Evolutionary conservation across 2,888 invertebrate species (phyloP).

Genomic region (Machimus rusticus): DNA sequence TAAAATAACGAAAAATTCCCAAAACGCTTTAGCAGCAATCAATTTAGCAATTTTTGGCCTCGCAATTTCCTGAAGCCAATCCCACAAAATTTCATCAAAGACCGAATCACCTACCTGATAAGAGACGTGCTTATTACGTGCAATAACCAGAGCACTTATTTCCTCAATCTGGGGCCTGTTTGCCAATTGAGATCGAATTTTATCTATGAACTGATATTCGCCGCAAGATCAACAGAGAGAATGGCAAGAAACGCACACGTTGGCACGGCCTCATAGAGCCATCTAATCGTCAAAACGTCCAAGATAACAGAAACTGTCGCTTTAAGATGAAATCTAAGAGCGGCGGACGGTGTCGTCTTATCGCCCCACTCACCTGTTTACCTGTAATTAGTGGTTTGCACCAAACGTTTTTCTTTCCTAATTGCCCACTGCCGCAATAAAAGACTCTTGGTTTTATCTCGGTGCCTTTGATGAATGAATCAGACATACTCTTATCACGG

Average conservation of each 20-base stretch:
- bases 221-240: neutral
- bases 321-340: constrained; percentile 24
- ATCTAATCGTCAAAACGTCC: neutral
- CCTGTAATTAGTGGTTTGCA: neutral
- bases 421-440: neutral
- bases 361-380: neutral
- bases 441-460: neutral
- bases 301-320: neutral
- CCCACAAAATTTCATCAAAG: neutral
- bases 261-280: neutral
- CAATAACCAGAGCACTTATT: neutral
- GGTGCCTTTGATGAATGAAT: neutral
- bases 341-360: neutral
- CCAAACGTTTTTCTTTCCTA: neutral
- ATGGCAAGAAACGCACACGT: neutral
- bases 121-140: neutral
- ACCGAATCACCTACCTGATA: neutral
- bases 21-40: neutral
- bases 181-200: constrained; percentile 17
- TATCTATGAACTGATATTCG: neutral
- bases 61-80: neutral
- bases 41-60: neutral
- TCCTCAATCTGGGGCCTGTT: neutral
- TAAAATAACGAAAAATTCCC: neutral
- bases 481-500: neutral